Evolutionary conservation across 1,140 invertebrate genomes (phyloP), one percentile per base, ranked within the genome.

Genomic region (Drusus annulatus): DNA sequence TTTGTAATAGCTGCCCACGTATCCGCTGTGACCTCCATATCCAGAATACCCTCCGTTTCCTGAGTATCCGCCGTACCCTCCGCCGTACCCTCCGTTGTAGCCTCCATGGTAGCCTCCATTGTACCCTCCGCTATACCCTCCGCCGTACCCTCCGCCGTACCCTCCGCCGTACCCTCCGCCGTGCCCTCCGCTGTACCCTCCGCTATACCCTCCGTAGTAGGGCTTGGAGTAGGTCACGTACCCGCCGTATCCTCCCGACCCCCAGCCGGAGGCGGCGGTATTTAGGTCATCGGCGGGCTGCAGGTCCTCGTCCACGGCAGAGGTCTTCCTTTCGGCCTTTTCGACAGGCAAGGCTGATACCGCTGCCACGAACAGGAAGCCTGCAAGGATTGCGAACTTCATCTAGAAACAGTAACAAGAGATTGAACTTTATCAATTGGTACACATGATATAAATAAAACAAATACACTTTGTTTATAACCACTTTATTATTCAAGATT

Each of bases 371-470:
- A 71, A 52, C 17, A 71, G 45, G 45, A 71, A 71, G 8, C 16
- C 6, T 17, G 68, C 68, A 23, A 52, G 8, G 19, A 71, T 71
- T 3, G 16, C 1, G 19, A 71, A 50, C 68, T 71, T 71, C 68
- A 71, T 71, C 68, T 71, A 50, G 17, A 51, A 13, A 45, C 17
- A 63, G 31, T 15, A 63, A 63, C 15, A 58, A 8, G 3, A 58
- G 19, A 0, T 56, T 56, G n/a, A n/a, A n/a, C n/a, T n/a, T n/a
- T n/a, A n/a, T n/a, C n/a, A n/a, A n/a, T n/a, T n/a, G n/a, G n/a
- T n/a, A n/a, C n/a, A n/a, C n/a, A n/a, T n/a, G n/a, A n/a, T n/a
- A n/a, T n/a, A n/a, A n/a, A n/a, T n/a, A n/a, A n/a, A n/a, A n/a
- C n/a, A n/a, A n/a, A n/a, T n/a, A n/a, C n/a, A n/a, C n/a, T n/a